Evolutionary conservation across 2,113 vertebrate genomes (phyloP).

Genomic region (Phalacrocorax aristotelis): DNA sequence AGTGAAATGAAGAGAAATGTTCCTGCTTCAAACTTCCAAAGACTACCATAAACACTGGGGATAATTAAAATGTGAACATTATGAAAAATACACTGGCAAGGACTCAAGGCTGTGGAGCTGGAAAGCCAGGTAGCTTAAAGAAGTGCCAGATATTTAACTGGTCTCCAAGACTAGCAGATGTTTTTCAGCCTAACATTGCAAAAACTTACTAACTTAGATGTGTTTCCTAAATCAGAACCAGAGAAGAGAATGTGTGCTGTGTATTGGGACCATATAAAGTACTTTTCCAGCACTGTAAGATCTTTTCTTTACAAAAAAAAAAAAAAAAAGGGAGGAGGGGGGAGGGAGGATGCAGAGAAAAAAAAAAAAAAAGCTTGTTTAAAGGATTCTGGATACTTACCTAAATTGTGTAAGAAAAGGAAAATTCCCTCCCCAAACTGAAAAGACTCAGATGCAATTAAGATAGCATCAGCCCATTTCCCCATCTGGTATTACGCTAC

Average conservation of each 20-base stretch:
- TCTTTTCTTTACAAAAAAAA: neutral
- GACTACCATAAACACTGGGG: neutral
- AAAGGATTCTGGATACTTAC: constrained; percentile 4
- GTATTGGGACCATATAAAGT: neutral
- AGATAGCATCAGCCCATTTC: constrained; percentile 40
- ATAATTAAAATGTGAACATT: neutral
- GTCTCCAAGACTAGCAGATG: constrained; percentile 41
- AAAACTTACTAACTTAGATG: neutral
- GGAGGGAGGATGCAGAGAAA: neutral
- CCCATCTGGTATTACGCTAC: neutral
- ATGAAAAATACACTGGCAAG: neutral
- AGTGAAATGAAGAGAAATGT: neutral
- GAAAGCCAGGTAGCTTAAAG: constrained; percentile 41
- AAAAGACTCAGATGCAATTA: neutral
- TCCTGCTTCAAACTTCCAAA: neutral
- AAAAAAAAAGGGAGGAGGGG: neutral
- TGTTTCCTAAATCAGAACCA: constrained; percentile 27
- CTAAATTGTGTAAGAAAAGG: neutral
- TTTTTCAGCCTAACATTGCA: neutral
- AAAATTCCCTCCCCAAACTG: constrained; percentile 14
- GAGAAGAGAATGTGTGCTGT: neutral
- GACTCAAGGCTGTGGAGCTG: neutral
- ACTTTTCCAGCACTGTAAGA: neutral
- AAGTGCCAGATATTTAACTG: constrained; percentile 27
- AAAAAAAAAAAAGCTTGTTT: neutral